Evolutionary conservation across 2,888 invertebrate genomes (phyloP), one percentile per base, ranked within the genome.

Genomic region (Pseudococcus viburni): DNA sequence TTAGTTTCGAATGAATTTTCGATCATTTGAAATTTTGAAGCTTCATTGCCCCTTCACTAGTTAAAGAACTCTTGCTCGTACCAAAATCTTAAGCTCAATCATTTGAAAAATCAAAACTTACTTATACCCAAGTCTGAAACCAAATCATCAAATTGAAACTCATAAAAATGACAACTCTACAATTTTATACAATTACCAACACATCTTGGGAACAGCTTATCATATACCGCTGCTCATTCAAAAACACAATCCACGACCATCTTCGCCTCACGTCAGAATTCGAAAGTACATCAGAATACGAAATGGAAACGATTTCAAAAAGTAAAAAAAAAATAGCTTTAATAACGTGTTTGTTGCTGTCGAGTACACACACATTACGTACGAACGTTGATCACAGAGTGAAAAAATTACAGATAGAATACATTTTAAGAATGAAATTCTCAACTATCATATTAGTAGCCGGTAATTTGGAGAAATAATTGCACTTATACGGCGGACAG

Each of bases 401-500:
- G 2, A 33, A 73, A 73, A 73, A 73, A 15, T n/a, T 12, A 73
- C 73, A 19, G 33, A 73, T 73, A 26, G 73, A 33, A 73, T 73
- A 64, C 64, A 64, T 73, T 73, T 73, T 33, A 73, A 73, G 73
- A 73, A 73, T 73, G 73, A 73, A 73, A 73, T 33, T 33, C 73
- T 73, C 22, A 22, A 73, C 73, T 73, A 73, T 73, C 39, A 83
- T 33, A 83, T 83, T 83, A 83, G 80, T 83, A 83, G 80, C 80
- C 80, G 80, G 80, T 83, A 83, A 83, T 83, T 83, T 83, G 33
- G 80, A 83, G 80, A 46, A 83, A 83, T 83, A 83, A 83, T 83
- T 73, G 73, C 80, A 46, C 80, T 17, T 46, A 83, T 33, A 22
- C 46, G 80, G n/a, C 12, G 33, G 80, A 46, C 80, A 83, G 42